phyloP scores from a whole-genome alignment of 2,797 vertebrate species.

The Sitta carolinensis region DNA sequence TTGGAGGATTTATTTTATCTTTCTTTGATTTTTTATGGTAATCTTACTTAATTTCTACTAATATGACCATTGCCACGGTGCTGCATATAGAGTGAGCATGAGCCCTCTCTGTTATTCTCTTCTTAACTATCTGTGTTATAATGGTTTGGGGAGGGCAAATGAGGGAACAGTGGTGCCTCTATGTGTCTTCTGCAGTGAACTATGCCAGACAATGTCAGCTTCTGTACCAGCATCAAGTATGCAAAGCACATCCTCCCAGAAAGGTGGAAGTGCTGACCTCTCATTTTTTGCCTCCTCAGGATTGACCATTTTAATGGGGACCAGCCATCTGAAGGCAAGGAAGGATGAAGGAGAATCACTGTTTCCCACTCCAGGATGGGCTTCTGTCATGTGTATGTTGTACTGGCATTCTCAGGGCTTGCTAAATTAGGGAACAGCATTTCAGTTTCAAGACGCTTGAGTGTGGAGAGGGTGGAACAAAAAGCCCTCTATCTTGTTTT shows the following conservation, averaged over 20 bases:
- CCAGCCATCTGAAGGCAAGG: neutral
- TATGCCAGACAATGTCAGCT: neutral
- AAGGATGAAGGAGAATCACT: neutral
- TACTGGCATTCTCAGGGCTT: neutral
- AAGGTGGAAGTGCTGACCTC: neutral
- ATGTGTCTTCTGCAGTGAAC: neutral
- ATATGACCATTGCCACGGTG: neutral
- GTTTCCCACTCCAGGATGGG: accelerated
- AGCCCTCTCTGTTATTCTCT: neutral
- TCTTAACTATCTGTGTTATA: neutral
- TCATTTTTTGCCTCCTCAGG: neutral
- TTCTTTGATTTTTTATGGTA: neutral
- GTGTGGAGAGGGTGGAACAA: neutral
- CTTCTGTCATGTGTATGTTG: neutral
- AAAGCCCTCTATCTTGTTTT: neutral
- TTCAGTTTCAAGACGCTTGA: neutral
- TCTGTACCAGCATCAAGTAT: neutral
- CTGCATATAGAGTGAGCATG: neutral
- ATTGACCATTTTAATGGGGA: neutral
- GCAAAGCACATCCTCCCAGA: neutral
- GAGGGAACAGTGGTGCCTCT: neutral
- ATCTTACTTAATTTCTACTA: neutral
- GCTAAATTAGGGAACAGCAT: neutral
- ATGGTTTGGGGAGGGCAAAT: neutral
- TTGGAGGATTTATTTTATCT: neutral